These are phyloP conservation scores for Andrena haemorrhoa DNA, from an alignment of 2,888 invertebrate genomes.

Conservation along the genomic window DNA sequence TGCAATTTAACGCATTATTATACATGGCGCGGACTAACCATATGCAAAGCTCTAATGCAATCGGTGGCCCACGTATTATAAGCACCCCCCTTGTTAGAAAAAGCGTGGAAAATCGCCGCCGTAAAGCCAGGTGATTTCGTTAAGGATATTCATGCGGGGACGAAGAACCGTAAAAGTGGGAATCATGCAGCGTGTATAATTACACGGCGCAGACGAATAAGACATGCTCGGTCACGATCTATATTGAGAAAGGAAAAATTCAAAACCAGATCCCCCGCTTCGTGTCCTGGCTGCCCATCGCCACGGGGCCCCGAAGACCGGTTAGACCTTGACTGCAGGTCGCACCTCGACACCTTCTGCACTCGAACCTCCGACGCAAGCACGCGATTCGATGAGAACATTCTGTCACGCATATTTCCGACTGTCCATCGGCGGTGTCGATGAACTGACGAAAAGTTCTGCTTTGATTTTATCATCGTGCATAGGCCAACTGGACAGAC, in stretches of 20 bases:
- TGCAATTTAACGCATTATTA: no score
- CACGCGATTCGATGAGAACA: conserved; percentile 57
- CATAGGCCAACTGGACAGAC: not conserved
- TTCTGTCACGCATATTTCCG: conserved; percentile 36
- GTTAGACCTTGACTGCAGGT: conserved; percentile 72
- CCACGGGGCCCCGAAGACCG: conserved; percentile 76
- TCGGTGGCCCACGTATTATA: not conserved
- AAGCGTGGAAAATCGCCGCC: not conserved
- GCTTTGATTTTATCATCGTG: not conserved
- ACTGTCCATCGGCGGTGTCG: conserved; percentile 8
- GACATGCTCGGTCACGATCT: conserved; percentile 72
- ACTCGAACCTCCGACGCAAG: conserved; percentile 50
- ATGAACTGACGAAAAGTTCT: not conserved
- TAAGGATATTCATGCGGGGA: not conserved
- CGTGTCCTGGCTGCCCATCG: conserved; percentile 52
- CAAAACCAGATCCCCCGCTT: conserved; percentile 78
- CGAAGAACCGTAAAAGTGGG: conserved; percentile 17
- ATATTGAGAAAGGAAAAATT: conserved; percentile 79
- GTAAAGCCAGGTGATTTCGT: not conserved
- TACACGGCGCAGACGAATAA: conserved; percentile 66
- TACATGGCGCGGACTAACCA: no score
- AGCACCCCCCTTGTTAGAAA: not conserved
- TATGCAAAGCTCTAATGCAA: no score
- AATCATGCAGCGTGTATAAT: conserved; percentile 64
- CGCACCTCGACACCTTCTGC: conserved; percentile 70